A percentile compares a stretch with the other conserved stretches of the same genome.
phyloP scores from a whole-genome alignment of 2,797 vertebrate genomes.

The Muraenolepis orangiensis region DNA sequence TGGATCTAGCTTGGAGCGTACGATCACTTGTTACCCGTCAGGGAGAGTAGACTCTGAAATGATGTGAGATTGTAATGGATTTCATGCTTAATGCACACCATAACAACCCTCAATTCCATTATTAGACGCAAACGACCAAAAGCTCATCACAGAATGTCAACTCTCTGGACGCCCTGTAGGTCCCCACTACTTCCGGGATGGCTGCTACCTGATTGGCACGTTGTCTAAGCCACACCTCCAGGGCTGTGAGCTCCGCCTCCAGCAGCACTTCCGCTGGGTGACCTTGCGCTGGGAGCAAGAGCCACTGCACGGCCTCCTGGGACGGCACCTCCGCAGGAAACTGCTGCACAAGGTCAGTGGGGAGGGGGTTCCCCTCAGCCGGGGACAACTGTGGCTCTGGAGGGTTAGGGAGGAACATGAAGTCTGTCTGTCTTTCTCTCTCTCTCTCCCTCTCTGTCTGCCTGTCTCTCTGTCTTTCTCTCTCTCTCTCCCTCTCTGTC shows the following conservation, averaged over 20 bases:
- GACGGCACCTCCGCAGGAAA: constrained; percentile 83
- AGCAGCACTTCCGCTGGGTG: constrained; percentile 96
- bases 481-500: background rate
- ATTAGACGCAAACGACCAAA: background rate
- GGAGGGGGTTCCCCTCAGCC: background rate
- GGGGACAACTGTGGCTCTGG: background rate
- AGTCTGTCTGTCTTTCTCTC: too few species aligned
- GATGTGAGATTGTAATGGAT: too few species aligned
- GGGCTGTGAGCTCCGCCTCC: constrained; percentile 85
- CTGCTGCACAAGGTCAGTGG: constrained; percentile 81
- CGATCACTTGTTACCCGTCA: too few species aligned
- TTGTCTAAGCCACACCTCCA: constrained; percentile 86
- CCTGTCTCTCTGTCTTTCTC: too few species aligned
- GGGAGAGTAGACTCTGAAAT: too few species aligned
- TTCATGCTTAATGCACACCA: too few species aligned
- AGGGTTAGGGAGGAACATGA: background rate
- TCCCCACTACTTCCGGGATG: constrained; percentile 82
- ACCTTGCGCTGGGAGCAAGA: constrained; percentile 92
- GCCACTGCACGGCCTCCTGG: constrained; percentile 85
- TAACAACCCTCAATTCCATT: too few species aligned
- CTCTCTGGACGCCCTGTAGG: constrained; percentile 43
- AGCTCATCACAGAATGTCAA: rapidly evolving
- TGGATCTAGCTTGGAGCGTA: too few species aligned
- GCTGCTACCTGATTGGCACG: constrained; percentile 87
- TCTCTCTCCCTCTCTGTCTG: too few species aligned